Evolutionary conservation across 1,140 invertebrate species (phyloP), one percentile per base, ranked within the genome.

Genomic region (Metaphire vulgaris): DNA sequence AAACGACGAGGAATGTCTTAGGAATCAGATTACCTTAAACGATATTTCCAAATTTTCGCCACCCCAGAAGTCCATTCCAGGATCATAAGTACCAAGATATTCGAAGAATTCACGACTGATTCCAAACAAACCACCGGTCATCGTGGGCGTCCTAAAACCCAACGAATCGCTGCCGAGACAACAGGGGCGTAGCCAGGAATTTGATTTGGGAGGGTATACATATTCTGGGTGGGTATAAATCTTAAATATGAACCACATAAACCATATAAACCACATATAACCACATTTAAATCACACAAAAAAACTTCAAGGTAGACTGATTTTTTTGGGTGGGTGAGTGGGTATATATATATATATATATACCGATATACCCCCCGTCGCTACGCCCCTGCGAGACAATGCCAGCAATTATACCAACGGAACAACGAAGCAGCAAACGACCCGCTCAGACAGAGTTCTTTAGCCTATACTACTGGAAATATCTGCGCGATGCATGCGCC

Each of bases 21-120:
- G n/a, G n/a, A n/a, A n/a, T n/a, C n/a, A n/a, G n/a, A n/a, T n/a
- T 65, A 74, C 72, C 56, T 29, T 56, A 29, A 74, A 74, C 14
- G 72, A 74, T 6, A 74, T 56, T 74, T 74, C 72, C 29, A 74
- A 66, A 69, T 83, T 83, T 77, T 83, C 95, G 0, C 93, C 95
- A 1, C 95, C 96, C 95, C 94, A 97, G 65, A 97, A 92, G 78
- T 91, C 90, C 92, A 95, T 94, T n/a, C 70, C 97, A 64, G 92
- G 93, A 87, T 99, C 97, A 84, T 99, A 99, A 26, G 94, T 96
- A 65, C 97, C 97, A 0, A 99, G 88, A 75, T 90, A 89, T 84
- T 97, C 92, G 85, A 88, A 88, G 78, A 87, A 88, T 56, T 85
- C 81, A 66, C 83, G 77, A 72, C 83, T 82, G 66, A 88, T 88